Conservation (phyloP, 2,888 invertebrate species). For the Xanthostigma xanthostigma region DNA sequence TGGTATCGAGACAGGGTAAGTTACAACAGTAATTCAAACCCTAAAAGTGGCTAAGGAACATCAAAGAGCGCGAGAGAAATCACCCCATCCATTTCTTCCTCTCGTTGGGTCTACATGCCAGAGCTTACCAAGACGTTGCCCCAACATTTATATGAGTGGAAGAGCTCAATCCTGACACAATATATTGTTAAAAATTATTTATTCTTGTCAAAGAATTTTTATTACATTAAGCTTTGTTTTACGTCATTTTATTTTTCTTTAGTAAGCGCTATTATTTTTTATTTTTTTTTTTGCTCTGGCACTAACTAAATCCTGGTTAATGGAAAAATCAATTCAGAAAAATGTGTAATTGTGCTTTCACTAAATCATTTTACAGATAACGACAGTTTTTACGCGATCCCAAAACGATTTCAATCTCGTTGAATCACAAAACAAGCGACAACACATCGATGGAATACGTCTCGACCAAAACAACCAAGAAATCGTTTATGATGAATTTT, state of each 20-base stretch:
- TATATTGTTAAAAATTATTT: too few relatives aligned
- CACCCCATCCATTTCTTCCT: too few relatives aligned
- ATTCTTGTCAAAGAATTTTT: too few relatives aligned
- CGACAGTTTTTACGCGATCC: slow-evolving; percentile 35
- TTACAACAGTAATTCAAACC: background rate
- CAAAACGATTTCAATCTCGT: slow-evolving; percentile 40
- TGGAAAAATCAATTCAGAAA: background rate
- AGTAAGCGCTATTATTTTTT: background rate
- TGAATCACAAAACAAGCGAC: slow-evolving; percentile 29
- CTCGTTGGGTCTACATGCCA: too few relatives aligned
- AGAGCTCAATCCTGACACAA: too few relatives aligned
- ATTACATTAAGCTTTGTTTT: too few relatives aligned
- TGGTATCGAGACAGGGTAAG: slow-evolving; percentile 27
- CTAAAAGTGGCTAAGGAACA: too few relatives aligned
- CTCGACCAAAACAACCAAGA: slow-evolving; percentile 41
- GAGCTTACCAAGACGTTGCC: too few relatives aligned
- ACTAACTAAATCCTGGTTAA: slow-evolving; percentile 2
- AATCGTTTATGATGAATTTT: slow-evolving; percentile 44
- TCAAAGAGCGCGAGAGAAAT: too few relatives aligned
- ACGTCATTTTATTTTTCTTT: background rate
- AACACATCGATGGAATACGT: slow-evolving; percentile 33
- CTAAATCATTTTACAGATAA: slow-evolving; percentile 27
- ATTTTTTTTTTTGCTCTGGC: background rate
- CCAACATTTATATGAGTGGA: too few relatives aligned
- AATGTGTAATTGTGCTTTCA: too few relatives aligned